Evolutionary conservation across 2,113 vertebrate species (phyloP).

Genomic region (Pelvicachromis taeniatus): DNA sequence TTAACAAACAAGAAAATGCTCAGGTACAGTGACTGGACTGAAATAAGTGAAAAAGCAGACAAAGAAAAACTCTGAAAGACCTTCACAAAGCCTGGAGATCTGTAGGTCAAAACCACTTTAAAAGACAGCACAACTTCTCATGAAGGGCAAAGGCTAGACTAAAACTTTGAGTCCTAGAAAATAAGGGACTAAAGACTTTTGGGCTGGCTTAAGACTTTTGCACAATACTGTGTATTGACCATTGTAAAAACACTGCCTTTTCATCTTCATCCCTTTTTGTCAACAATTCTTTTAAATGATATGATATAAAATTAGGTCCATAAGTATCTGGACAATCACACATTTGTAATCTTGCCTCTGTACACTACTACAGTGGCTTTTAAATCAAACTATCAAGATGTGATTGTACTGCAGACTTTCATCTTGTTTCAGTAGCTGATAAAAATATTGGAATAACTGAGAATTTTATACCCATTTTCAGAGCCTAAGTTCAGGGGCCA

Average conservation of each 20-base stretch:
- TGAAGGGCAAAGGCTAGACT: background rate
- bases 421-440: background rate
- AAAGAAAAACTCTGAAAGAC: background rate
- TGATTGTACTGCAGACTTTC: background rate
- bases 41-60: background rate
- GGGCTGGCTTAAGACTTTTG: background rate
- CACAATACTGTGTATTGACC: background rate
- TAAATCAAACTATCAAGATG: background rate
- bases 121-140: background rate
- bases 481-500: background rate
- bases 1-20: background rate
- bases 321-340: no score
- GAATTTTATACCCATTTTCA: background rate
- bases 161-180: background rate
- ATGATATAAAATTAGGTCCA: no score
- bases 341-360: no score
- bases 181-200: background rate
- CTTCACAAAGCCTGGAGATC: background rate
- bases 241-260: background rate
- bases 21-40: background rate
- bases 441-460: no score
- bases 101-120: background rate
- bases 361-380: no score
- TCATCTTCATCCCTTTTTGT: background rate
- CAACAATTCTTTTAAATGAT: background rate